Conservation (phyloP, 2,797 vertebrate species). For the Varecia variegata region DNA sequence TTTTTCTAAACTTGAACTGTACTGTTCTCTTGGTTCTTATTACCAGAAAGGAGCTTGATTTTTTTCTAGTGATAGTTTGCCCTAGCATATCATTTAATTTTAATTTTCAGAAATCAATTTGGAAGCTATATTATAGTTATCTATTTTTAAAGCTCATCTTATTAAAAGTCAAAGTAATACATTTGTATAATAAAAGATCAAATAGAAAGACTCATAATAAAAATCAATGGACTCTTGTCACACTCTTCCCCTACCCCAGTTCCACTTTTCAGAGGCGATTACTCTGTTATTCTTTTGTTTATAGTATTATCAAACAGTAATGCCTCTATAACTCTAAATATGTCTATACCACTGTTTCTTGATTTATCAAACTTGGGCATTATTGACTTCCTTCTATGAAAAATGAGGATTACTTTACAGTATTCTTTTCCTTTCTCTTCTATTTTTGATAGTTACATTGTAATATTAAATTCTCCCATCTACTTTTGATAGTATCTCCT, state of each 20-base stretch:
- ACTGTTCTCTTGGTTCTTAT: not conserved
- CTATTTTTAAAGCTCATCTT: constrained; percentile 20
- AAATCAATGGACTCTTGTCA: not conserved
- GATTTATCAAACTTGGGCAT: not conserved
- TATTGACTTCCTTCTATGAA: not conserved
- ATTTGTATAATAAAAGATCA: constrained; percentile 5
- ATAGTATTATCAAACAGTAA: not conserved
- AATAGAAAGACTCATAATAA: not conserved
- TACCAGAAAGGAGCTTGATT: not conserved
- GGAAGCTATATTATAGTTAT: not conserved
- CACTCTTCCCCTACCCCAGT: not conserved
- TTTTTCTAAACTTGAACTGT: not conserved
- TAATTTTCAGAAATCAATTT: constrained; percentile 12
- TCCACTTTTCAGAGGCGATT: not conserved
- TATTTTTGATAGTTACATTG: not conserved
- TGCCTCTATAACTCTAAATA: not conserved
- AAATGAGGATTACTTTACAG: not conserved
- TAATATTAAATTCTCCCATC: not conserved
- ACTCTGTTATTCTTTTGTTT: constrained; percentile 12
- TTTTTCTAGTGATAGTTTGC: constrained; percentile 7
- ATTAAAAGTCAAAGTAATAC: not conserved
- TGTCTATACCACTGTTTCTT: not conserved
- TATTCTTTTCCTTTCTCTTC: not conserved
- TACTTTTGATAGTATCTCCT: not conserved
- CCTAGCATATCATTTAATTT: not conserved